Evolutionary conservation across 1,140 invertebrate species (phyloP).

Genomic region (Mya arenaria): DNA sequence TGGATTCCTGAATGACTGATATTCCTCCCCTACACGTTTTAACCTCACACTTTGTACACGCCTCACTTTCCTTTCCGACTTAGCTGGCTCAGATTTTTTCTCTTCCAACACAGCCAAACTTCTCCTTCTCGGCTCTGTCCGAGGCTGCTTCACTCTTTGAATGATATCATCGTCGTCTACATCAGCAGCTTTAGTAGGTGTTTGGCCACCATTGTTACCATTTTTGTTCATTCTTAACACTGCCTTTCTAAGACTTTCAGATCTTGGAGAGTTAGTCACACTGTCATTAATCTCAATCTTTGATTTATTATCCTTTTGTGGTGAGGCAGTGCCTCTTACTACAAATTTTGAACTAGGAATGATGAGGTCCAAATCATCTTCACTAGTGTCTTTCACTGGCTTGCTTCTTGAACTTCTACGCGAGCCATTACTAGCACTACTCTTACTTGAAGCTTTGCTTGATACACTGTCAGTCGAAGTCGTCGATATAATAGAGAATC

Average conservation of each 20-base stretch:
- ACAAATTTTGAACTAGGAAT: too few relatives aligned
- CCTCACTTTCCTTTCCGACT: conserved; percentile 51
- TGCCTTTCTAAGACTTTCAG: background rate
- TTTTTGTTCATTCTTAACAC: background rate
- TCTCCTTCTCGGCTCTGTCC: conserved; percentile 60
- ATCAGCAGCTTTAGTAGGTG: conserved; percentile 9
- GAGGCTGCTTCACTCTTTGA: conserved; percentile 39
- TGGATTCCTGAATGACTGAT: conserved; percentile 61
- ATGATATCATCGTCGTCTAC: background rate
- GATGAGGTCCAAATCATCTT: too few relatives aligned
- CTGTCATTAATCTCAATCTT: background rate
- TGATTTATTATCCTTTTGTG: background rate
- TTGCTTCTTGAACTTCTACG: conserved; percentile 22
- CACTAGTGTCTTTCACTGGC: too few relatives aligned
- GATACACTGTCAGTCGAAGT: background rate
- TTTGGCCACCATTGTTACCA: background rate
- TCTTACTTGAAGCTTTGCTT: conserved; percentile 7
- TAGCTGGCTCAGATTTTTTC: background rate
- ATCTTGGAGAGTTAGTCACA: background rate
- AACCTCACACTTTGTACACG: conserved; percentile 60
- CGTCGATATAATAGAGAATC: conserved; percentile 59
- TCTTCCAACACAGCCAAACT: conserved; percentile 49
- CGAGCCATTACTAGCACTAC: background rate
- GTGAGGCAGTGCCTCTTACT: too few relatives aligned
- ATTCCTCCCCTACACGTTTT: conserved; percentile 57